Base-by-base conservation (phyloP, 2,888 invertebrate genomes). In the Heteromyza rotundicornis region DNA sequence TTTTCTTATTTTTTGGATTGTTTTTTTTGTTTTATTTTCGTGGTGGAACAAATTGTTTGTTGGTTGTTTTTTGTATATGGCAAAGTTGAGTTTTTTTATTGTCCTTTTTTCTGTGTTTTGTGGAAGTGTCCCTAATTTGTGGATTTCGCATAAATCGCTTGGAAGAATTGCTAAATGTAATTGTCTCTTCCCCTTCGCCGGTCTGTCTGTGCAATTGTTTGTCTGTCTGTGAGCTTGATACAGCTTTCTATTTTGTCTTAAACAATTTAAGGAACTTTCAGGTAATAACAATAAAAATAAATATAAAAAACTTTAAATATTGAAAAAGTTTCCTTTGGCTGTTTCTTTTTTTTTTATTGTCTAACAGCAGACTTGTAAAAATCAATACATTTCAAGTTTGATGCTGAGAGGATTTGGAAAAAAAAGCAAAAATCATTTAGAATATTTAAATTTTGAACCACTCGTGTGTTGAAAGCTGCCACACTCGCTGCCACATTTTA, bases 81-180 rank as follows among this genome's bases (percentile, higher is more conserved):
- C 36, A 59, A 22, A 49, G 23, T 49, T 5, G 14, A 40, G 59
- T 57, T 59, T 36, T 64, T 35, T 61, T 62, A 53, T 32, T 60
- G 58, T 64, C 57, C 65, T 64, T 66, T 57, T 54, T 64, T 51
- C 63, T 68, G 67, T 66, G 67, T 62, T 65, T 68, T 64, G 60
- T 62, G 47, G 19, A 77, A 80, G 75, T 75, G 72, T n/a, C 74
- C 75, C 77, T 75, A 77, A 80, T 80, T 80, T 75, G 70, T 70
- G 74, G 69, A 75, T 76, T 79, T 74, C 64, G 66, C 68, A 69
- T 70, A 78, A 78, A 78, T 77, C 76, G 76, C 63, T 74, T 70
- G 74, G 70, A 79, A 76, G 71, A 73, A 76, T 72, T 70, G 71
- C 76, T 69, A 73, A 65, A 69, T 67, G 71, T 74, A 73, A 75